Conservation (phyloP, 2,113 vertebrate genomes). For the Vicugna pacos region DNA sequence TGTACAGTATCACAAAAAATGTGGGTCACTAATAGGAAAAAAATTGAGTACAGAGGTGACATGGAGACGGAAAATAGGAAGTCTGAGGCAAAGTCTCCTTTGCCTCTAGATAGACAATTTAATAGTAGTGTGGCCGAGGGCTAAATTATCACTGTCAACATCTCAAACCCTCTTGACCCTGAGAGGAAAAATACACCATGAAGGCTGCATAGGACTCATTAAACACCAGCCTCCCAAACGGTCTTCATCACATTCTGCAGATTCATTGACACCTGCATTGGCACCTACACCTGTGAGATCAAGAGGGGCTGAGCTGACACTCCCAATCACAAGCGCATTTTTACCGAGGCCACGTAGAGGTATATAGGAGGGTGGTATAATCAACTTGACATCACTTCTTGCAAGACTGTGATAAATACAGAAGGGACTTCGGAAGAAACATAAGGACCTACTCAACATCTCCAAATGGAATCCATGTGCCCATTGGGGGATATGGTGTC, state of each 20-base stretch:
- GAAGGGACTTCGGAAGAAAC: neutral
- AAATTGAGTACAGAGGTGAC: slow-evolving; percentile 21
- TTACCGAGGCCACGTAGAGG: neutral
- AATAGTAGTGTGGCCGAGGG: neutral
- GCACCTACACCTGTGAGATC: neutral
- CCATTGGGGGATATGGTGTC: neutral
- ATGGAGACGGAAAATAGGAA: neutral
- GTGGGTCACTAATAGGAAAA: slow-evolving; percentile 55
- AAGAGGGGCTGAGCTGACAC: neutral
- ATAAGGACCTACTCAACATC: neutral
- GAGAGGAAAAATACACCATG: neutral
- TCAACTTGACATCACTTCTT: neutral
- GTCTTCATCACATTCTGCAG: neutral
- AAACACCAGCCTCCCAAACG: neutral
- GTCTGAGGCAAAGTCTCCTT: neutral
- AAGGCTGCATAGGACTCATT: neutral
- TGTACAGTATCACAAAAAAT: slow-evolving; percentile 71
- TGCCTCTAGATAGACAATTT: slow-evolving; percentile 21
- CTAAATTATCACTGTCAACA: slow-evolving; percentile 57
- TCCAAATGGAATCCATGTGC: neutral
- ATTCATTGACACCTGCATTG: neutral
- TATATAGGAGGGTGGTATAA: neutral
- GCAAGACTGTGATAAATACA: neutral
- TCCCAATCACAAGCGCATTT: neutral
- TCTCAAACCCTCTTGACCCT: neutral